Percentiles rank a stretch among this genome's conserved stretches.
Evolutionary conservation across 2,888 invertebrate genomes (phyloP).

Genomic region (Notodonta ziczac): DNA sequence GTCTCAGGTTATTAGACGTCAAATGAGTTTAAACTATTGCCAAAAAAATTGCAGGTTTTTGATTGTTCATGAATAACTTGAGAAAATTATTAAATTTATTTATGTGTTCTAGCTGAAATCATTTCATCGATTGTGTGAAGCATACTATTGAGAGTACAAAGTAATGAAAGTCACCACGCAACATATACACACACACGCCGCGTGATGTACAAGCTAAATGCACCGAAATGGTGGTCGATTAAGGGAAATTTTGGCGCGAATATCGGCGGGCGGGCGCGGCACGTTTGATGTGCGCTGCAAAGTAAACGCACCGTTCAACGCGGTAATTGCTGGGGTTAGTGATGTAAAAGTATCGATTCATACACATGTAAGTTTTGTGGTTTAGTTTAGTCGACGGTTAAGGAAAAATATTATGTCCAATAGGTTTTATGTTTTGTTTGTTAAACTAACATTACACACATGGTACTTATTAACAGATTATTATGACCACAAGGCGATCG

Average conservation of each 20-base stretch:
- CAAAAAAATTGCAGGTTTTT: no score
- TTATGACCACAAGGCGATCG: no score
- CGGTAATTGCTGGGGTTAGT: conserved; percentile 56
- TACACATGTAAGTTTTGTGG: not conserved
- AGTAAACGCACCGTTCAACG: conserved; percentile 73
- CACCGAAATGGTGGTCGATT: conserved; percentile 51
- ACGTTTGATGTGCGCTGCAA: conserved; percentile 68
- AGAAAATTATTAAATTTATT: no score
- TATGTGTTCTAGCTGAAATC: no score
- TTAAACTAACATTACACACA: no score
- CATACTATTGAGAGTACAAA: not conserved
- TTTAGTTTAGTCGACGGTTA: no score
- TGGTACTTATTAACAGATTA: no score
- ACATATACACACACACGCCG: not conserved
- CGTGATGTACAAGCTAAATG: conserved; percentile 31
- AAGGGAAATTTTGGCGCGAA: conserved; percentile 65
- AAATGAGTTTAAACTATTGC: no score
- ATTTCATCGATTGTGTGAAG: conserved; percentile 10
- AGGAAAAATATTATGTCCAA: no score
- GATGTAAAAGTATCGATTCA: conserved; percentile 42
- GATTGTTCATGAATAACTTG: no score
- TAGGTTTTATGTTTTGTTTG: no score
- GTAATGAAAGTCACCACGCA: not conserved
- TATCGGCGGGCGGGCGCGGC: conserved; percentile 53
- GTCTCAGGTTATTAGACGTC: no score